Evolutionary conservation across 2,113 vertebrate species (phyloP), one percentile per base, ranked within the genome.

Genomic region (Lophochroa leadbeateri): DNA sequence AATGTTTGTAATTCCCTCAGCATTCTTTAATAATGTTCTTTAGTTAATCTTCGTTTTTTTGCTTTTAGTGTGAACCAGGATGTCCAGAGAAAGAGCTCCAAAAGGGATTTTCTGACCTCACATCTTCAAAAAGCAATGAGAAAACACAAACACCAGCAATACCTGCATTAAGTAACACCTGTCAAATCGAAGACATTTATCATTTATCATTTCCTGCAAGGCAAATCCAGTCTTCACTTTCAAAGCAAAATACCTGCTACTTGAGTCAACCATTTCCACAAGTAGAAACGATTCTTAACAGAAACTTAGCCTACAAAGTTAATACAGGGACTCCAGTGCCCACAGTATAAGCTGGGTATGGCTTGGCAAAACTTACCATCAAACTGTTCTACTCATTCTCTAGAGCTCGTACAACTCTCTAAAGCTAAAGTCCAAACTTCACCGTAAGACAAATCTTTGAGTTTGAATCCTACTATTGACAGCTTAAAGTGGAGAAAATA

Each of bases 31-130:
- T 92, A 92, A 80, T 2, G 3, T 74, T 96, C 78, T 96, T 90
- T 72, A 92, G 87, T 92, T 95, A 97, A 95, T 83, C 63, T 95
- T 96, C 24, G 84, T 74, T 94, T 96, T 95, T 97, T 75, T 90
- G 57, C 44, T 92, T 93, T 94, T 94, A 31, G 86, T 96, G 84
- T 13, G 6, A 82, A 92, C 68, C 57, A 97, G 78, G 23, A 95
- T 58, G 50, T 50, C 76, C 24, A 27, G 61, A 95, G 71, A 95
- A 53, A 95, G 83, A 92, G 68, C 78, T 78, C 43, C 72, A 97
- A 96, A 96, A 89, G 47, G 11, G 33, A 92, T 92, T 72, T 92
- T 92, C 86, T 81, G 63, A 88, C 75, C 39, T 80, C 0, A 0
- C 46, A 39, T 64, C 85, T 96, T 72, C 71, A 91, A 96, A 92